Evolutionary conservation across 2,113 vertebrate genomes (phyloP).

Genomic region (Mormyrus lacerda): DNA sequence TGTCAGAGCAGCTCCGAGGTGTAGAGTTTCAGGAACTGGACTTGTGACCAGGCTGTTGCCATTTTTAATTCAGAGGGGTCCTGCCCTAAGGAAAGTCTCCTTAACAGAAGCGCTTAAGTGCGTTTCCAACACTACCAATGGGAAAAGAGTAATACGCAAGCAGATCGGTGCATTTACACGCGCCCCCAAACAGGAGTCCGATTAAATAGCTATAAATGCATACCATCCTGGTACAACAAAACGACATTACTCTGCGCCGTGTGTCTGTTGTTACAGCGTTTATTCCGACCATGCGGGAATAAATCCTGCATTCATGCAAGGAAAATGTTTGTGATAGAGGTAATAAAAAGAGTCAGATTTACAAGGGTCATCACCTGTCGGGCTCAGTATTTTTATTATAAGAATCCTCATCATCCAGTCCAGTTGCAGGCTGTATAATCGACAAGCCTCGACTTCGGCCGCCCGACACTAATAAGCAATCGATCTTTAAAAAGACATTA

Average conservation of each 20-base stretch:
- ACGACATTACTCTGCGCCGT: not conserved
- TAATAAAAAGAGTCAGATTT: not conserved
- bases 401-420: not conserved
- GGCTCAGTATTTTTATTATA: not conserved
- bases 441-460: not conserved
- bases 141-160: not conserved
- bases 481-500: not conserved
- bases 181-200: not conserved
- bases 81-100: not conserved
- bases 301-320: not conserved
- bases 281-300: not conserved
- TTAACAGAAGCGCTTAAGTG: not conserved
- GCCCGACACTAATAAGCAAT: not conserved
- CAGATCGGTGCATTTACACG: not conserved
- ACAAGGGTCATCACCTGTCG: not conserved
- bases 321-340: not conserved
- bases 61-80: conserved; percentile 11
- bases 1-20: not conserved
- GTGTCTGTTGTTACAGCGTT: not conserved
- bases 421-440: not conserved
- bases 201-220: not conserved
- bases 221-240: not conserved
- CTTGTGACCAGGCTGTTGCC: conserved; percentile 5
- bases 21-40: not conserved
- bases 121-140: not conserved